Base-by-base conservation (phyloP, 2,888 invertebrate genomes). In the Gasteruption jaculator region DNA sequence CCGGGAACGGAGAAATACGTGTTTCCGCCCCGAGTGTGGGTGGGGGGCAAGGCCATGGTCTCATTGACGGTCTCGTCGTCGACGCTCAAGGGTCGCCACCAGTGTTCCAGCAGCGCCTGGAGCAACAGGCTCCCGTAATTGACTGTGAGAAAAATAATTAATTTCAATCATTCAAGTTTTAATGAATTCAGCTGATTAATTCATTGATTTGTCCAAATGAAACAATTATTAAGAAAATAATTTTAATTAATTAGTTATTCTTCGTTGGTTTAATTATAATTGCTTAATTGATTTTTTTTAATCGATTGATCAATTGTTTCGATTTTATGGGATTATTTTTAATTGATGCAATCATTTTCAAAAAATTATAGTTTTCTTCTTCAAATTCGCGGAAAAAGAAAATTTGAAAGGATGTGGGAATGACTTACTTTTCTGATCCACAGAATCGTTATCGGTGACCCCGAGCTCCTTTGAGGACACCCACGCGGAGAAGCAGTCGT, bases 401-500 rank as follows among this genome's bases (percentile, higher is more conserved):
- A 36, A 48, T 24, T 27, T 27, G n/a, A 15, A 24, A 25, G 21
- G 21, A 21, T 5, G 16, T 8, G n/a, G n/a, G n/a, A n/a, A n/a
- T n/a, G n/a, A n/a, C n/a, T n/a, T 72, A 82, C 78, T 79, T 79
- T 75, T 92, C 53, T 88, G 86, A 64, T 93, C 93, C 38, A 75
- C 73, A 72, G 81, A 62, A 78, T 90, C 73, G 68, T 74, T 73
- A 29, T 75, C 79, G 0, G 86, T 83, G 53, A 97, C 78, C 0
- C 93, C 95, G 16, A 92, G 89, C 68, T 99, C 99, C 68, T 86
- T 87, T 0, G 94, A 91, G 35, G 96, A 94, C 3, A 99, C 93
- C 99, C 99, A 99, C 1, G 99, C 96, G 24, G 94, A 86, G 61
- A 99, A 88, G 68, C 96, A 97, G 68, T 99, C 99, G 1, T 90